Evolutionary conservation across 2,113 vertebrate genomes (phyloP).

Genomic region (Probosciger aterrimus): DNA sequence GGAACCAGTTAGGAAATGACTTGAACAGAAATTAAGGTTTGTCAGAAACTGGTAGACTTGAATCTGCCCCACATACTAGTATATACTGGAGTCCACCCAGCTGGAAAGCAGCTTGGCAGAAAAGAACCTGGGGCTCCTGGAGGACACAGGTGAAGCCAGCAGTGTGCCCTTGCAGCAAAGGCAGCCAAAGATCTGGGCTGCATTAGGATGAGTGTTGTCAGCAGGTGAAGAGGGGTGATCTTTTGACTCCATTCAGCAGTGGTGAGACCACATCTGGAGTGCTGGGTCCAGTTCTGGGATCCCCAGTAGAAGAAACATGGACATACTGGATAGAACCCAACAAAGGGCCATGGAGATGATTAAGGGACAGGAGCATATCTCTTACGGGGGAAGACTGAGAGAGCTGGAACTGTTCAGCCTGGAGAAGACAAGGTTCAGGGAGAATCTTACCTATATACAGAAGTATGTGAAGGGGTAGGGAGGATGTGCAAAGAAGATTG

Average conservation of each 20-base stretch:
- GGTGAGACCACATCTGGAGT: not conserved
- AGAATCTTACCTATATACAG: not conserved
- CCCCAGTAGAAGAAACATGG: not conserved
- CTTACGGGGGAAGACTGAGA: not conserved
- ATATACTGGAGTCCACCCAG: not conserved
- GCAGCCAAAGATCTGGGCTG: accelerated
- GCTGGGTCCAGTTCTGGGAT: not conserved
- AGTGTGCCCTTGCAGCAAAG: not conserved
- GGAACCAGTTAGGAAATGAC: not conserved
- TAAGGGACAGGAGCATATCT: not conserved
- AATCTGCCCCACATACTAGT: not conserved
- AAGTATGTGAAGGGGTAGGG: not conserved
- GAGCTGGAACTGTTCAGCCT: not conserved
- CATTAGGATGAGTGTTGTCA: not conserved
- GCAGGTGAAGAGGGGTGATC: not conserved
- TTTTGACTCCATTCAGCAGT: not conserved
- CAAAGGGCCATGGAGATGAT: not conserved
- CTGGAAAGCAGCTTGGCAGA: not conserved
- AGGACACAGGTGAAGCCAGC: not conserved
- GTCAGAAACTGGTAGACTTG: not conserved
- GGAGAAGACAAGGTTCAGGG: not conserved
- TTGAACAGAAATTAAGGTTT: not conserved
- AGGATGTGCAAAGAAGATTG: not conserved
- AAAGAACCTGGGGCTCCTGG: not conserved
- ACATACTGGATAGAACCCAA: not conserved